Evolutionary conservation across 2,113 vertebrate species (phyloP).

Genomic region (Conger conger): DNA sequence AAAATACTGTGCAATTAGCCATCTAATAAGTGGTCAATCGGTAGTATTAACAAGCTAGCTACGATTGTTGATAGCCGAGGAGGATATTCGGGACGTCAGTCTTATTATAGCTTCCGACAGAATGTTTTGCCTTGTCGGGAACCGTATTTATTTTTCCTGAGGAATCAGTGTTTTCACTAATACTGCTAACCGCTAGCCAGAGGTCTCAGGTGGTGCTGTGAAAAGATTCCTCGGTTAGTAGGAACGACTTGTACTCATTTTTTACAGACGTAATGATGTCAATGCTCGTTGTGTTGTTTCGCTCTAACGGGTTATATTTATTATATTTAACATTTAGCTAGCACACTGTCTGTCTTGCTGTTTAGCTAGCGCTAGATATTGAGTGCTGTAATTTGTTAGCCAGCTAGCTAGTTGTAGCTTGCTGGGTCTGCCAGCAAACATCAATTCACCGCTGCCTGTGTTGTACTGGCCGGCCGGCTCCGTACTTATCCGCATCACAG

Average conservation of each 20-base stretch:
- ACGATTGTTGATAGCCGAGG: not conserved
- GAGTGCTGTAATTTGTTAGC: not conserved
- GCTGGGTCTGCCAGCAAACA: not conserved
- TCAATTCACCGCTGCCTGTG: not conserved
- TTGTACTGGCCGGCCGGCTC: not conserved
- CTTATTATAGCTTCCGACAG: not conserved
- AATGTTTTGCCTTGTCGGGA: conserved; percentile 23
- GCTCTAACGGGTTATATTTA: not conserved
- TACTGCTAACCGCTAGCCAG: conserved; percentile 22
- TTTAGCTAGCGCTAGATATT: not conserved
- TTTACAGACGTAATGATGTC: not conserved
- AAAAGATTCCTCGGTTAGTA: conserved; percentile 28
- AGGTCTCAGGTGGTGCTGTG: conserved; percentile 3
- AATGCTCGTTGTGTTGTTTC: not conserved
- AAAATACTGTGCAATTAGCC: conserved; percentile 50
- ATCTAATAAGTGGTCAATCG: conserved; percentile 40
- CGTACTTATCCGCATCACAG: conserved; percentile 1
- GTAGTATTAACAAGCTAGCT: conserved; percentile 7
- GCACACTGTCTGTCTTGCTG: not conserved
- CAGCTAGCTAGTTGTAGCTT: not conserved
- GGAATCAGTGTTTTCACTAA: conserved; percentile 33
- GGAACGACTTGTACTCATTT: conserved; percentile 24
- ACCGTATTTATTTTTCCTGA: conserved; percentile 25
- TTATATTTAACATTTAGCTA: not conserved
- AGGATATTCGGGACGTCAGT: conserved; percentile 6